Conservation (phyloP, 23 tunicate species). For the Styela clava region DNA sequence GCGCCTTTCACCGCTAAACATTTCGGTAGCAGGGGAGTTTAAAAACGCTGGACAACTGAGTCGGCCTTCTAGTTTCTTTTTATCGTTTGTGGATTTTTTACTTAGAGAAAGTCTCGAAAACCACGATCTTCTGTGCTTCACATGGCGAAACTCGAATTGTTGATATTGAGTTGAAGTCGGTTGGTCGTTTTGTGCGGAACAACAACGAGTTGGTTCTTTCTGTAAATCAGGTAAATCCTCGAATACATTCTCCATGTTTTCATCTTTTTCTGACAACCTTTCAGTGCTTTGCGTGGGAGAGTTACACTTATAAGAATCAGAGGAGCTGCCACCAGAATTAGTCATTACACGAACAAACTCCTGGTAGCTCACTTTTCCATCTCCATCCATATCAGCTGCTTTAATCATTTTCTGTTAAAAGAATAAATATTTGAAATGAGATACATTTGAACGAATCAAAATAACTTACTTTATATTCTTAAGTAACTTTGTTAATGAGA, state of each 20-base stretch:
- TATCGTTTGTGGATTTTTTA: not conserved
- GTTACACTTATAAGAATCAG: not conserved
- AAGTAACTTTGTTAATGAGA: too few species aligned
- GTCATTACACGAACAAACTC: conserved; percentile 17
- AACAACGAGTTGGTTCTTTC: not conserved
- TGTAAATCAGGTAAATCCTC: not conserved
- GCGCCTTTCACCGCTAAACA: not conserved
- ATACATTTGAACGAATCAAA: too few species aligned
- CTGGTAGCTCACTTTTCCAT: conserved; percentile 22
- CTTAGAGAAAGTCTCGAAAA: not conserved
- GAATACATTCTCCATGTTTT: not conserved
- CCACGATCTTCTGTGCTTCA: not conserved
- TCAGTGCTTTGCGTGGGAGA: not conserved
- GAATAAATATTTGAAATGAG: not conserved
- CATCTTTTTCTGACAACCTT: not conserved
- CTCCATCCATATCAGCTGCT: conserved; percentile 25
- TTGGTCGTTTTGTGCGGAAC: not conserved
- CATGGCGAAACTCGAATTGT: not conserved
- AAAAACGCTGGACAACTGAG: not conserved
- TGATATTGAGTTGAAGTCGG: not conserved
- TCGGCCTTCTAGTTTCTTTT: not conserved
- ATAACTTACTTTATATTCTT: too few species aligned
- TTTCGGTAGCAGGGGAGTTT: not conserved
- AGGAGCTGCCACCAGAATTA: not conserved
- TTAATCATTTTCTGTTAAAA: conserved; percentile 14